A percentile compares a stretch with the other conserved stretches of the same genome.
Conservation (phyloP, 2,113 vertebrate genomes). For the Excalfactoria chinensis region DNA sequence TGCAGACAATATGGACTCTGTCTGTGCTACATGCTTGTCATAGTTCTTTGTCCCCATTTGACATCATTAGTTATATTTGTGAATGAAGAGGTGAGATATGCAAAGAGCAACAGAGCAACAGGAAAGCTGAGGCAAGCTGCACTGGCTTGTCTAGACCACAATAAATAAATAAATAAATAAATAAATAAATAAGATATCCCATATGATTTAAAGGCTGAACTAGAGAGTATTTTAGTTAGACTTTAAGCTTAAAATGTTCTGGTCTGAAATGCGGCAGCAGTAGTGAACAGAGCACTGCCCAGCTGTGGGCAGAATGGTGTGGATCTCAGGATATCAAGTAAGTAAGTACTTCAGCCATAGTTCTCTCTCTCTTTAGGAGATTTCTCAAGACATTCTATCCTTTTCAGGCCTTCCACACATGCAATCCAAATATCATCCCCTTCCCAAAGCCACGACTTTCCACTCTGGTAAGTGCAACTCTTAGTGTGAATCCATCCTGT, state of each 20-base stretch:
- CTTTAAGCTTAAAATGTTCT: background rate
- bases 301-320: background rate
- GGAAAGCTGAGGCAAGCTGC: background rate
- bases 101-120: background rate
- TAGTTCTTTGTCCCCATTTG: background rate
- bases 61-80: background rate
- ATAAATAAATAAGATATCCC: background rate
- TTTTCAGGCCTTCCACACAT: background rate
- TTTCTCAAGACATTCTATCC: background rate
- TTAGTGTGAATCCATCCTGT: background rate
- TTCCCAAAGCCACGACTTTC: background rate
- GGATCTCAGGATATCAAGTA: background rate
- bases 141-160: background rate
- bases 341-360: background rate
- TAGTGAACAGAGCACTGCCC: background rate
- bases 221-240: background rate
- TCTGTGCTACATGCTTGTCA: background rate
- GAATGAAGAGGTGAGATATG: fast-evolving
- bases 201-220: background rate
- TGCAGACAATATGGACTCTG: background rate
- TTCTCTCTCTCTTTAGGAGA: background rate
- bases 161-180: background rate
- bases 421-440: background rate
- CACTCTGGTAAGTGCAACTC: background rate
- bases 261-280: background rate